Conservation (phyloP, 2,113 vertebrate genomes). For the Boulengeromyrus knoepffleri region DNA sequence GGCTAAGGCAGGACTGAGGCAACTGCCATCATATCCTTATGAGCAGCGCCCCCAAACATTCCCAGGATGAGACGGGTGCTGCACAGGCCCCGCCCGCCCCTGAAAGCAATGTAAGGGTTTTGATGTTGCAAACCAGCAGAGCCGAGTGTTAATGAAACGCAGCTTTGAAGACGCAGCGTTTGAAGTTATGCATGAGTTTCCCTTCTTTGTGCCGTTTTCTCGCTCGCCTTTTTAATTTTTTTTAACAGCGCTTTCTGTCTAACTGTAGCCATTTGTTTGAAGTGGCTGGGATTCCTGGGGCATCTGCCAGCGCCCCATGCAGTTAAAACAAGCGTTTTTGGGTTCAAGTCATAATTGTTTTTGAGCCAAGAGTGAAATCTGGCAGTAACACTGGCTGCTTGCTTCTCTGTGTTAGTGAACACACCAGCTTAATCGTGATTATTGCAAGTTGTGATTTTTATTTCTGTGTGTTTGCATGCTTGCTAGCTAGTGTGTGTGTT, state of each 20-base stretch:
- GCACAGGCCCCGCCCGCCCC: constrained; percentile 20
- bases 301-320: constrained; percentile 6
- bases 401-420: neutral
- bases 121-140: constrained; percentile 51
- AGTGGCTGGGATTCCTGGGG: constrained; percentile 8
- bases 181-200: constrained; percentile 65
- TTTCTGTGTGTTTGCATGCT: neutral
- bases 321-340: constrained; percentile 5
- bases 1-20: neutral
- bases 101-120: constrained; percentile 42
- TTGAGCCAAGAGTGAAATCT: neutral
- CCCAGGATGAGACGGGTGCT: neutral
- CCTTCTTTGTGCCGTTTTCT: constrained; percentile 55
- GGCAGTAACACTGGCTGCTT: neutral
- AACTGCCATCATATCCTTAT: neutral
- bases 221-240: neutral
- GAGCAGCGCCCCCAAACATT: neutral
- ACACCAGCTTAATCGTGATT: neutral
- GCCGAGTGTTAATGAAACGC: constrained; percentile 58
- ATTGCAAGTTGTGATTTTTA: neutral
- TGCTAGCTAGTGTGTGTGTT: neutral
- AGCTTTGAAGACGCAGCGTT: constrained; percentile 62
- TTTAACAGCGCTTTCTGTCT: neutral
- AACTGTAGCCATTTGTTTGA: neutral
- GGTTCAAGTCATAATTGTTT: neutral